phyloP scores from a whole-genome alignment of 2,888 invertebrate species.

The Hyppa rectilinea region DNA sequence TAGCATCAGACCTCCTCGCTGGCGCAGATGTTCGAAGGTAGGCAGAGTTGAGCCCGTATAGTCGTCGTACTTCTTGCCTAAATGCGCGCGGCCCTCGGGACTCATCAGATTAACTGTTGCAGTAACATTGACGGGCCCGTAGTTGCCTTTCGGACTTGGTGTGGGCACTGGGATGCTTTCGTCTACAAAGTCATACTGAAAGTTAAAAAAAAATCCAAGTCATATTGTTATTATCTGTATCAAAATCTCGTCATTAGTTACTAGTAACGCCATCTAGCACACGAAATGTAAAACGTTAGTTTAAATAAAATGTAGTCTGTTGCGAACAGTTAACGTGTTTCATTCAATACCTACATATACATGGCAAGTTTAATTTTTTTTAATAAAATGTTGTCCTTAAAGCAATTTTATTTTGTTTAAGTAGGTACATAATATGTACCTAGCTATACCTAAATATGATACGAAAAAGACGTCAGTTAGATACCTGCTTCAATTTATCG shows the following conservation, averaged over 20 bases:
- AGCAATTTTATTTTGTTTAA: too few species aligned
- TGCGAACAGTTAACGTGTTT: too few species aligned
- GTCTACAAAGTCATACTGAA: constrained; percentile 86
- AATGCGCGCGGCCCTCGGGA: constrained; percentile 72
- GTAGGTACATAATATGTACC: too few species aligned
- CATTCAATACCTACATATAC: too few species aligned
- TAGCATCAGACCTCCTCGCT: constrained; percentile 91
- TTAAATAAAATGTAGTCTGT: too few species aligned
- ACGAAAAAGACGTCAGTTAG: background rate
- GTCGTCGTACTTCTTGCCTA: constrained; percentile 79
- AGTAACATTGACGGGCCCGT: constrained; percentile 91
- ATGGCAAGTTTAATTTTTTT: too few species aligned
- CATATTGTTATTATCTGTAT: background rate
- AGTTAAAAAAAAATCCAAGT: constrained; percentile 18
- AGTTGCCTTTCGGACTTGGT: constrained; percentile 91
- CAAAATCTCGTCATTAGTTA: background rate
- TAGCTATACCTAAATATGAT: too few species aligned
- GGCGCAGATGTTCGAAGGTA: constrained; percentile 92
- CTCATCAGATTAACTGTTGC: constrained; percentile 88
- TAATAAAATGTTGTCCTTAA: background rate
- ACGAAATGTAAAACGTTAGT: too few species aligned
- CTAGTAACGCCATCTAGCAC: too few species aligned
- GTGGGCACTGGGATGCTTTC: constrained; percentile 88
- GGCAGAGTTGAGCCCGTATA: constrained; percentile 83
- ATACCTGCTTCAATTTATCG: constrained; percentile 91